Conservation (phyloP, 1,140 invertebrate species). For the Neodiprion fabricii region DNA sequence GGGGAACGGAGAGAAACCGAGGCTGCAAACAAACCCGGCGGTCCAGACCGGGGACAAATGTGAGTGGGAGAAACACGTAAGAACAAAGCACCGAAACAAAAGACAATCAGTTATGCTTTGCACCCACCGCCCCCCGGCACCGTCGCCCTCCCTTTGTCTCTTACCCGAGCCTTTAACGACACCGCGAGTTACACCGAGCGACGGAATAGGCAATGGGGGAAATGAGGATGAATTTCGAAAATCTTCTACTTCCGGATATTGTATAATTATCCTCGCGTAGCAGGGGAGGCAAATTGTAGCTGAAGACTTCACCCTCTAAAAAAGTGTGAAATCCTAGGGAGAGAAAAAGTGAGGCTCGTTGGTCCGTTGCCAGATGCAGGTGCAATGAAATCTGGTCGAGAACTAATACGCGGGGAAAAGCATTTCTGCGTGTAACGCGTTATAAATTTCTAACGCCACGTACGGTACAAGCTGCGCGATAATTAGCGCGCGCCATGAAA, state of each 20-base stretch:
- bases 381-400: no score
- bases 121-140: conserved; percentile 17
- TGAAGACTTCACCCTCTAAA: no score
- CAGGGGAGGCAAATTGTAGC: no score
- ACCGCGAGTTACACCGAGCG: neutral
- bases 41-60: neutral
- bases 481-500: neutral
- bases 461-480: neutral
- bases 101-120: conserved; percentile 44
- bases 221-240: neutral
- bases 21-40: neutral
- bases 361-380: no score
- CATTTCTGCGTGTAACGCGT: neutral
- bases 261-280: neutral
- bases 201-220: no score
- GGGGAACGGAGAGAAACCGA: neutral
- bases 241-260: neutral
- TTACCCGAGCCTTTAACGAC: neutral
- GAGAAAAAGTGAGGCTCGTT: no score
- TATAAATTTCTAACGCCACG: neutral
- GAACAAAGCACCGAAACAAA: conserved; percentile 42
- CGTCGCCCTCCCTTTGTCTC: neutral
- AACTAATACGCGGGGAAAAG: neutral
- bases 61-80: conserved; percentile 31
- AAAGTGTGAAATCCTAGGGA: no score